A percentile compares a stretch with the other conserved stretches of the same genome.
phyloP scores from a whole-genome alignment of 1,140 invertebrate species.

The Neelides sp. region DNA sequence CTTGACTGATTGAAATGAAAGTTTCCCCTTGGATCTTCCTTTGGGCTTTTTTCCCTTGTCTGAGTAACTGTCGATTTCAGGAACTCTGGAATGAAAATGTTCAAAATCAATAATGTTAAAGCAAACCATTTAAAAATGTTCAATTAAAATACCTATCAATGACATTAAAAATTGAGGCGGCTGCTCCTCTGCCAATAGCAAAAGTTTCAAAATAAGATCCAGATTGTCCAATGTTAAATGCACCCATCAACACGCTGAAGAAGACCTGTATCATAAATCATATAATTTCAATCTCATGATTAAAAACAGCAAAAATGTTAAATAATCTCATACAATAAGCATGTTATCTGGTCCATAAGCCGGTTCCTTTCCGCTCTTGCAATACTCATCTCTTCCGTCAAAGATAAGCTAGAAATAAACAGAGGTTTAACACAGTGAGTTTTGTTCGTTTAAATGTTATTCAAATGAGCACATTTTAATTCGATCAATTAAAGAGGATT shows the following conservation, averaged over 20 bases:
- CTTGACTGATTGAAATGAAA: conserved; percentile 39
- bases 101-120: too few species aligned
- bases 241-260: conserved; percentile 43
- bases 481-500: too few species aligned
- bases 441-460: too few species aligned
- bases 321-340: conserved; percentile 14
- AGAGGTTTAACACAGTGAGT: too few species aligned
- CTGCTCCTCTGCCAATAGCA: conserved; percentile 42
- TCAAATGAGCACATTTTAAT: too few species aligned
- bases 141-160: conserved; percentile 38
- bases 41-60: conserved; percentile 35
- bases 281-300: too few species aligned
- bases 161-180: conserved; percentile 42
- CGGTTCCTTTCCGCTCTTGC: conserved; percentile 9
- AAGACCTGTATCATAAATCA: conserved; percentile 34
- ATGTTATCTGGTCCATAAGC: conserved; percentile 13
- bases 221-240: conserved; percentile 46
- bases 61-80: conserved; percentile 41
- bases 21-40: conserved; percentile 34
- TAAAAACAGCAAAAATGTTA: too few species aligned
- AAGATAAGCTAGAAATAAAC: too few species aligned
- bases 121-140: too few species aligned
- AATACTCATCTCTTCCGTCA: conserved; percentile 3
- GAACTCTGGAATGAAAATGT: conserved; percentile 31
- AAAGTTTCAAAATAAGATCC: conserved; percentile 43